Evolutionary conservation across 2,797 vertebrate species (phyloP).

Genomic region (Coranthus polyacanthus): DNA sequence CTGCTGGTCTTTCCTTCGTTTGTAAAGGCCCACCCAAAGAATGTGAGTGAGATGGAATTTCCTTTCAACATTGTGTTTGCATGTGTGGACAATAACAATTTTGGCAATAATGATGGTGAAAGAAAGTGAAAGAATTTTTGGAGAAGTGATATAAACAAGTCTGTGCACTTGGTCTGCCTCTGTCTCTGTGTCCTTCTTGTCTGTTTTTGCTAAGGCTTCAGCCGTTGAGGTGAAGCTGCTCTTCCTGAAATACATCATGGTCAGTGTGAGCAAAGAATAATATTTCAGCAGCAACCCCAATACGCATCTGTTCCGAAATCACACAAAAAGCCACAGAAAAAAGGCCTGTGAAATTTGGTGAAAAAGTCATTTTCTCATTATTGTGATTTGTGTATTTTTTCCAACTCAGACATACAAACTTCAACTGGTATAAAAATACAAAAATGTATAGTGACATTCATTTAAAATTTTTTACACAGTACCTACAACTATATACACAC

Average conservation of each 20-base stretch:
- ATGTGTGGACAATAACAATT: conserved; percentile 5
- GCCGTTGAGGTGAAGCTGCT: conserved; percentile 6
- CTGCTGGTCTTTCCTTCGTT: conserved; percentile 35
- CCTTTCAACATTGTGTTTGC: conserved; percentile 59
- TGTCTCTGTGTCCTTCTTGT: conserved; percentile 8
- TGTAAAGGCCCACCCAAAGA: conserved; percentile 57
- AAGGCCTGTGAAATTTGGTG: too few species aligned
- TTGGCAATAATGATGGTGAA: conserved; percentile 49
- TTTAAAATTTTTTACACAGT: too few species aligned
- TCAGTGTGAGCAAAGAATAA: too few species aligned
- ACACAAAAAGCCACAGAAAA: too few species aligned
- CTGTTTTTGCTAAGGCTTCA: conserved; percentile 16
- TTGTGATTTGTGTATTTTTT: too few species aligned
- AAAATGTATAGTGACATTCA: too few species aligned
- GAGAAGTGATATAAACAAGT: conserved; percentile 32
- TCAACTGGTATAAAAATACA: too few species aligned
- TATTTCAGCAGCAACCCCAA: too few species aligned
- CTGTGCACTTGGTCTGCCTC: conserved; percentile 1
- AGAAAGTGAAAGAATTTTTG: conserved; percentile 31
- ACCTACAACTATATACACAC: too few species aligned
- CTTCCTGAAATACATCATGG: conserved; percentile 2
- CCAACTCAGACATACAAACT: too few species aligned
- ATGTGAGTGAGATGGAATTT: conserved; percentile 68
- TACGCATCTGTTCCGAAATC: too few species aligned
- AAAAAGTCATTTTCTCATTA: too few species aligned